Conservation (phyloP, 2,888 invertebrate species). For the Diachrysia chrysitis region DNA sequence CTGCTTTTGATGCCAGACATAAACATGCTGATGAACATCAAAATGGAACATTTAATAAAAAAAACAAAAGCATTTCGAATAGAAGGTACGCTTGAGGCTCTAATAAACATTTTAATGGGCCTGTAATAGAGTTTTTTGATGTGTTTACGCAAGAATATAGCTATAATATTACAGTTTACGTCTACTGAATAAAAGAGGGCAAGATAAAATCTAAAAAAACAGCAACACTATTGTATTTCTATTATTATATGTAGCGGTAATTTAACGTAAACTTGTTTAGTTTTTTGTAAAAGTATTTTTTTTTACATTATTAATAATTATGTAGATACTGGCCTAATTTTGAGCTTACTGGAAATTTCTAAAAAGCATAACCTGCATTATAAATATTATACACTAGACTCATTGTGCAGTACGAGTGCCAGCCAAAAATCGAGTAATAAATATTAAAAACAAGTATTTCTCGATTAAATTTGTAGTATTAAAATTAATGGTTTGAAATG, state of each 20-base stretch:
- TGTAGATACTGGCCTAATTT: neutral
- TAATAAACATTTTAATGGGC: neutral
- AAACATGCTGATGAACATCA: neutral
- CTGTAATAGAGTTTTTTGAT: neutral
- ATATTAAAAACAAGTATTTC: slow-evolving; percentile 2
- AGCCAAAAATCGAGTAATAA: neutral
- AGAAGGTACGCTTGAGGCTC: slow-evolving; percentile 2
- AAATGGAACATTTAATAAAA: neutral
- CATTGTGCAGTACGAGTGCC: neutral
- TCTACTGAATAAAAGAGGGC: neutral
- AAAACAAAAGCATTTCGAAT: neutral
- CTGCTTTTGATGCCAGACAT: neutral
- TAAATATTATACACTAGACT: neutral
- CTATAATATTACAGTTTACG: neutral
- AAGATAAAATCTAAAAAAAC: too few species aligned
- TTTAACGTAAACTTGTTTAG: too few species aligned
- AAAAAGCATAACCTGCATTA: neutral
- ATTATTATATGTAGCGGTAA: too few species aligned
- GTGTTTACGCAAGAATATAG: neutral
- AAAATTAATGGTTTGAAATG: slow-evolving; percentile 20
- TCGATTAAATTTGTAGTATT: slow-evolving; percentile 5
- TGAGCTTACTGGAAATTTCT: neutral
- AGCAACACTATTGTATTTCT: too few species aligned
- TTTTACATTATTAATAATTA: too few species aligned
- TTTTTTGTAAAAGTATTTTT: too few species aligned